Base-by-base conservation (phyloP, 2,113 vertebrate species). In the Ameiurus melas region DNA sequence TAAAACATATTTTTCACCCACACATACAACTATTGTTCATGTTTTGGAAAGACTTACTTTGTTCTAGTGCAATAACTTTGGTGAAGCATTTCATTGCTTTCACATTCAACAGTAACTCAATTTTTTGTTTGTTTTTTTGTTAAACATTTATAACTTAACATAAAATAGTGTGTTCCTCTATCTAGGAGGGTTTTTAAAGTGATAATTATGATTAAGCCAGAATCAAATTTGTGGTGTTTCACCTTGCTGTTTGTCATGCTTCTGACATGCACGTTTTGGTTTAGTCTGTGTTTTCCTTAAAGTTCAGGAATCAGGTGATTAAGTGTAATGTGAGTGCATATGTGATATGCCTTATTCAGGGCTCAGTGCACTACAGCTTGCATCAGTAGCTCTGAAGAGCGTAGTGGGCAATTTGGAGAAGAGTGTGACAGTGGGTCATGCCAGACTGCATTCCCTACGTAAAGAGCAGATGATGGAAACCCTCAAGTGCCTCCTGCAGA, bases 401-500 rank as follows among this genome's bases (percentile, higher is more conserved):
- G 89, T 94, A 0, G 87, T 95, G 0, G 2, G 20, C 0, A 90
- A 95, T 10, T 90, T 90, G 81, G 93, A 93, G 8, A n/a, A 86
- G 3, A 30, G 77, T 0, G 2, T 20, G 27, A 5, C 43, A 0
- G 14, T 30, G 1, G 68, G 43, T 0, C 57, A 90, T 47, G 2
- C 0, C 0, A 92, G 92, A 83, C 81, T 97, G n/a, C 91, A 95
- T 80, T 81, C 57, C 0, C 92, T 97, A 0, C 93, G 93, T 22
- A 95, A 86, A 77, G 93, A 95, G 20, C 96, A 96, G 82, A 95
- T 96, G 89, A 93, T 94, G 77, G 95, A 97, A 87, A 96, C 96
- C 0, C 95, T 98, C 57, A 93, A 93, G 75, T 96, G 94, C 90
- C 92, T 98, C 43, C 89, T 98, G 19, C 94, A 96, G 89, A 97